Percentiles rank a stretch among this genome's conserved stretches.
Conservation (phyloP, 92 coral and sea anemone genomes). For the Epizoanthus stellaris region DNA sequence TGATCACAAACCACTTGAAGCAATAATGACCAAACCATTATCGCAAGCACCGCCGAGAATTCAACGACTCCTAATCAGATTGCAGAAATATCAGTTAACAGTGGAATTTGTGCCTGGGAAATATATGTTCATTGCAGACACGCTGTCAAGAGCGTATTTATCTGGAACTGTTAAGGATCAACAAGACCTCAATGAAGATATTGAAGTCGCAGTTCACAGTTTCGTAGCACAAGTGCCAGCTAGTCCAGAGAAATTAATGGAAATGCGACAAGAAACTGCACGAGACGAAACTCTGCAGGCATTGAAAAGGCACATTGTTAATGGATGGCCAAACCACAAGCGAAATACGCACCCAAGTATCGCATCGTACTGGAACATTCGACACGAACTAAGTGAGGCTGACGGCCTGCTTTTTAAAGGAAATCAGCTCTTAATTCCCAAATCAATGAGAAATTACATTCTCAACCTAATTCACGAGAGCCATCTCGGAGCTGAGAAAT, state of each 20-base stretch:
- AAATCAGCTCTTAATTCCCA: constrained; percentile 36
- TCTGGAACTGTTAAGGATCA: constrained; percentile 18
- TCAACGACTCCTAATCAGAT: constrained; percentile 49
- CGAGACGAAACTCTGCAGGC: constrained; percentile 23
- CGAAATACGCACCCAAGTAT: constrained; percentile 21
- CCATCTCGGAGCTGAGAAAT: constrained; percentile 44
- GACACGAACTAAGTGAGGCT: constrained; percentile 52
- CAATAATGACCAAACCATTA: constrained; percentile 39
- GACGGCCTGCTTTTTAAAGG: constrained; percentile 47
- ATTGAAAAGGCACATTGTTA: constrained; percentile 10
- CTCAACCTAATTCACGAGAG: constrained; percentile 51
- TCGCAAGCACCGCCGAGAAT: constrained; percentile 56
- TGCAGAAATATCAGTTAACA: constrained; percentile 42
- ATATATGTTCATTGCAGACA: constrained; percentile 30
- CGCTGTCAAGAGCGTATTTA: constrained; percentile 17
- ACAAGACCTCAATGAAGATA: constrained; percentile 46
- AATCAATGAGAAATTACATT: constrained; percentile 4
- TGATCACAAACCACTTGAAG: constrained; percentile 61
- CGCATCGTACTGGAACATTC: constrained; percentile 40
- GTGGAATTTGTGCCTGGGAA: constrained; percentile 38
- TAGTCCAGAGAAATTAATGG: constrained; percentile 27
- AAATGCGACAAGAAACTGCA: constrained; percentile 38
- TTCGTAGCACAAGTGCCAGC: constrained; percentile 45
- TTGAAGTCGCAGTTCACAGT: constrained; percentile 45
- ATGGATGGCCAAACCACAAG: constrained; percentile 38